A percentile compares a stretch with the other conserved stretches of the same genome.
These are phyloP conservation scores for Palloptera scutellata DNA, from an alignment of 2,888 invertebrate genomes.

Conservation along the genomic window DNA sequence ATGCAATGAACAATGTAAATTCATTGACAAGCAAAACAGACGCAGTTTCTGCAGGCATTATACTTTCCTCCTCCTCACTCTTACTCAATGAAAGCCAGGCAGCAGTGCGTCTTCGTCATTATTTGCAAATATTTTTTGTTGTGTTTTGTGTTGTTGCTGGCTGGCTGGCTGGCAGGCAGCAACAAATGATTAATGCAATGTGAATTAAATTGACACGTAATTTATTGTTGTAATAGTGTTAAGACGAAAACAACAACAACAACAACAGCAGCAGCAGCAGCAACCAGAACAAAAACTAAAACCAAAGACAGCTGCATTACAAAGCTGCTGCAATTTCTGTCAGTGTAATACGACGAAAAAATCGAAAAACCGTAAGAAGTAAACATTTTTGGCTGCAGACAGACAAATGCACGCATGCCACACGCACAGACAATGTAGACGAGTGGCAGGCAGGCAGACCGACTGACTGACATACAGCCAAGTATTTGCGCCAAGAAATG, in stretches of 20 bases:
- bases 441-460: too few relatives aligned
- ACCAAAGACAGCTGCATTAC: background rate
- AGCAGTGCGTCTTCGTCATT: too few relatives aligned
- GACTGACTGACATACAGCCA: too few relatives aligned
- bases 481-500: too few relatives aligned
- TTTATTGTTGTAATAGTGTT: conserved; percentile 34
- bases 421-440: too few relatives aligned
- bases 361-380: background rate
- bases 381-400: conserved; percentile 7
- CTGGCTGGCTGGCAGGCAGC: conserved; percentile 9
- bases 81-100: too few relatives aligned
- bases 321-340: background rate
- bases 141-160: background rate
- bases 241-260: conserved; percentile 23
- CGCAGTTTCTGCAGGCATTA: too few relatives aligned
- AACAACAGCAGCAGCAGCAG: too few relatives aligned
- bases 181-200: conserved; percentile 35
- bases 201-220: conserved; percentile 37
- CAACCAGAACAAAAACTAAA: conserved; percentile 20
- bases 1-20: too few relatives aligned
- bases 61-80: too few relatives aligned
- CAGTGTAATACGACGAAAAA: background rate
- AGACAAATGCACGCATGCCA: background rate
- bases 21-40: too few relatives aligned
- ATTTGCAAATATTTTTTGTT: too few relatives aligned